These are phyloP conservation scores for Plectrocnemia conspersa DNA, from an alignment of 1,140 invertebrate species.

Conservation along the genomic window DNA sequence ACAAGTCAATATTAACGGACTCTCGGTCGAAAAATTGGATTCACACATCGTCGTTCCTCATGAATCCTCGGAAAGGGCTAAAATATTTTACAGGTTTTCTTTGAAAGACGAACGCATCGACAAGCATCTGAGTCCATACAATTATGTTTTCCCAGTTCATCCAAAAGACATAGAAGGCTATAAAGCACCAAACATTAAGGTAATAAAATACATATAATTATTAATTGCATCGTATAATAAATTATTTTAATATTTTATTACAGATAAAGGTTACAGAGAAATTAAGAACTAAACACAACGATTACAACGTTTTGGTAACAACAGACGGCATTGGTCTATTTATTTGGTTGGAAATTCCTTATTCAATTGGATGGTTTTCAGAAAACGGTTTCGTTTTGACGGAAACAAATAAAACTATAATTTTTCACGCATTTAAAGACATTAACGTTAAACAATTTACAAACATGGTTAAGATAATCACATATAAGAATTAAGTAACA, in stretches of 20 bases:
- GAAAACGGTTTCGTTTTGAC: conserved; percentile 32
- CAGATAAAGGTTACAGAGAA: neutral
- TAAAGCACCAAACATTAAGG: conserved; percentile 23
- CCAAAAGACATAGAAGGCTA: conserved; percentile 29
- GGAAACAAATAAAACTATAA: conserved; percentile 19
- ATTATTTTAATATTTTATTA: conserved; percentile 13
- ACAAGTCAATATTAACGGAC: conserved; percentile 34
- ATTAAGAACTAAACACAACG: neutral
- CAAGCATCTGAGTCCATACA: conserved; percentile 26
- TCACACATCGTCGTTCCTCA: conserved; percentile 23
- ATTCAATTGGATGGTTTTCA: conserved; percentile 25
- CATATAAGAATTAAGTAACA: neutral
- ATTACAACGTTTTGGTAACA: conserved; percentile 17
- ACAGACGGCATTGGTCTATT: conserved; percentile 26
- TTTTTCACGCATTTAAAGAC: too few relatives aligned
- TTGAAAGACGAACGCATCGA: conserved; percentile 19
- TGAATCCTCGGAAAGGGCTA: conserved; percentile 5
- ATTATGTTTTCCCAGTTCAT: conserved; percentile 30
- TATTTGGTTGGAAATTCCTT: conserved; percentile 26
- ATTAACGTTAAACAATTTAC: too few relatives aligned
- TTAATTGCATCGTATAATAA: neutral
- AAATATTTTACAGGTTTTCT: conserved; percentile 31
- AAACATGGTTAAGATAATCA: neutral
- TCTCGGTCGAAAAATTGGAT: conserved; percentile 39
- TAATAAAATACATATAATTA: too few relatives aligned